Percentiles rank a stretch among this genome's conserved stretches.
Conservation (phyloP, 2,888 invertebrate species). For the Mythimna albipuncta region DNA sequence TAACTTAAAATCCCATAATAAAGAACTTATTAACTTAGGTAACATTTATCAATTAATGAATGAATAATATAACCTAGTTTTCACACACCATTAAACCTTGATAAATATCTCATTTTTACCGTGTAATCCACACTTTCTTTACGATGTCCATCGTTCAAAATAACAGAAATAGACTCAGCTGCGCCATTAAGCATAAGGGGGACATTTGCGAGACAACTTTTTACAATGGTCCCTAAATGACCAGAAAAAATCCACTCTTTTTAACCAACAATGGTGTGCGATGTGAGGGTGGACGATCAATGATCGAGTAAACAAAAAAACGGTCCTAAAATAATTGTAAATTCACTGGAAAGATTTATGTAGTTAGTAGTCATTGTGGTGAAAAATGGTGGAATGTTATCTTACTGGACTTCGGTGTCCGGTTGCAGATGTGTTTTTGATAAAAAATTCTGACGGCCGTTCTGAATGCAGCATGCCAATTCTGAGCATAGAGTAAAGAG, state of each 20-base stretch:
- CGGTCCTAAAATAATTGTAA: constrained; percentile 86
- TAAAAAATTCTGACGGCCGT: constrained; percentile 70
- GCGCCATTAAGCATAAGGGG: constrained; percentile 84
- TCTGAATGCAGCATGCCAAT: constrained; percentile 69
- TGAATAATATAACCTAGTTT: constrained; percentile 31
- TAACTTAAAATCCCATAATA: neutral
- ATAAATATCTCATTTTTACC: constrained; percentile 59
- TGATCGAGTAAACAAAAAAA: constrained; percentile 81
- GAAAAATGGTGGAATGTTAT: constrained; percentile 72
- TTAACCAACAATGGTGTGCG: constrained; percentile 83
- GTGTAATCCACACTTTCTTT: constrained; percentile 79
- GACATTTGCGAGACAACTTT: constrained; percentile 85
- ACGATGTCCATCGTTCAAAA: constrained; percentile 64
- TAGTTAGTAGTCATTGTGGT: constrained; percentile 86
- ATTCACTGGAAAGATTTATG: constrained; percentile 88
- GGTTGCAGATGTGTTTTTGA: constrained; percentile 83
- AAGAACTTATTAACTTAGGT: constrained; percentile 25
- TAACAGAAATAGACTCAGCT: constrained; percentile 79
- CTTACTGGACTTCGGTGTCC: constrained; percentile 77
- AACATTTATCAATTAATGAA: constrained; percentile 11
- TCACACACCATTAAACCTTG: constrained; percentile 59
- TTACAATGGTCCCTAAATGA: constrained; percentile 88
- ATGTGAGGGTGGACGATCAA: constrained; percentile 89
- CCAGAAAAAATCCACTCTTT: constrained; percentile 87
- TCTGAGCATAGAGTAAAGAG: constrained; percentile 65